Conservation (phyloP, 1,140 invertebrate species). For the Atta texana region DNA sequence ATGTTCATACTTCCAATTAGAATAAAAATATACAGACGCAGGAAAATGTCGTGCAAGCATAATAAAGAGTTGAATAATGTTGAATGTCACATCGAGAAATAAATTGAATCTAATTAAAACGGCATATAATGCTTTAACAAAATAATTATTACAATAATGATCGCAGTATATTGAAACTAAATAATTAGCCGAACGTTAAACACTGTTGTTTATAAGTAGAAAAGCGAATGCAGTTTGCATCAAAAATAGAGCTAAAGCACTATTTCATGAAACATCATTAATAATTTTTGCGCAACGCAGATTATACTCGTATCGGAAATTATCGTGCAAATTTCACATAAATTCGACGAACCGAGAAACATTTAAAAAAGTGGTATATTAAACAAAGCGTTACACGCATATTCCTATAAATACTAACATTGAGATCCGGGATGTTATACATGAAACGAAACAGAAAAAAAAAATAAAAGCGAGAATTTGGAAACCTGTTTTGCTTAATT, state of each 20-base stretch:
- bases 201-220: constrained; percentile 17
- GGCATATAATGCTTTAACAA: background rate
- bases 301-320: background rate
- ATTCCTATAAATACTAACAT: background rate
- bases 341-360: background rate
- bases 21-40: constrained; percentile 29
- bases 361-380: background rate
- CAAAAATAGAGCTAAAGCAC: background rate
- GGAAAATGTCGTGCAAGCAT: background rate
- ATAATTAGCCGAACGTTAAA: too few species aligned
- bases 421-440: background rate
- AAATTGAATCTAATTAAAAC: constrained; percentile 10
- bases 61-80: background rate
- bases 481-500: background rate
- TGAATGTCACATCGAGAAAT: background rate
- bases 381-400: background rate
- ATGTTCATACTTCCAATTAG: background rate
- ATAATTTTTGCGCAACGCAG: constrained; percentile 30
- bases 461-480: background rate
- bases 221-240: constrained; percentile 10
- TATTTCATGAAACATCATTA: constrained; percentile 30
- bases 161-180: background rate
- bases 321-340: background rate
- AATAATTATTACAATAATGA: constrained; percentile 9
- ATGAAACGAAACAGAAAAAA: background rate